Evolutionary conservation across 2,888 invertebrate genomes (phyloP).

Genomic region (Troilus luridus): DNA sequence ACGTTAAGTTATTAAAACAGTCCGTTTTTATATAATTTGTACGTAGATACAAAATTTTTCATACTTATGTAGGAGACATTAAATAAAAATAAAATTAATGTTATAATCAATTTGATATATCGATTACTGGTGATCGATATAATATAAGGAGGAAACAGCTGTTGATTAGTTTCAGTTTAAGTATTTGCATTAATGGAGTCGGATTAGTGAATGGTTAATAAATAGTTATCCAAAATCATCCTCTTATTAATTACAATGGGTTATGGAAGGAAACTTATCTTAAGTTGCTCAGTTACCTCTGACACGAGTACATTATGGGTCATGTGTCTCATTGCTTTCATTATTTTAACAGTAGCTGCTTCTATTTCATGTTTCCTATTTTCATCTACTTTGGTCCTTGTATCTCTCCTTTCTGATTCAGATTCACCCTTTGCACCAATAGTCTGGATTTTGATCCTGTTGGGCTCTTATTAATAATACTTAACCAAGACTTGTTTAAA

Average conservation of each 20-base stretch:
- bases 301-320: constrained; percentile 94
- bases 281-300: constrained; percentile 97
- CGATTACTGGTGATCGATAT: no score
- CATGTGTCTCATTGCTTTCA: constrained; percentile 98
- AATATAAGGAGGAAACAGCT: no score
- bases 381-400: constrained; percentile 97
- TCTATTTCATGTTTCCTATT: constrained; percentile 99
- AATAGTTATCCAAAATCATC: constrained; percentile 74
- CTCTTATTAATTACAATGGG: constrained; percentile 99
- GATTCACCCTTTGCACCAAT: constrained; percentile 97
- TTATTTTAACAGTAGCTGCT: constrained; percentile 98
- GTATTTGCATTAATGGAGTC: no score
- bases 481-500: no score
- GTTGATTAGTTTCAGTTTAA: no score
- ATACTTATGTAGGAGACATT: no score
- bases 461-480: constrained; percentile 49
- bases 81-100: no score
- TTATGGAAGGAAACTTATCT: constrained; percentile 96
- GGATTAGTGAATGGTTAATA: no score
- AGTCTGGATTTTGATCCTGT: constrained; percentile 92
- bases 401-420: constrained; percentile 99
- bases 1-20: no score
- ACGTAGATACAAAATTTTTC: no score
- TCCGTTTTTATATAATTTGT: no score
- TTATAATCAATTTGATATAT: no score